A percentile compares a stretch with the other conserved stretches of the same genome.
Conservation (phyloP, 2,113 vertebrate genomes). For the Pangasianodon hypophthalmus region DNA sequence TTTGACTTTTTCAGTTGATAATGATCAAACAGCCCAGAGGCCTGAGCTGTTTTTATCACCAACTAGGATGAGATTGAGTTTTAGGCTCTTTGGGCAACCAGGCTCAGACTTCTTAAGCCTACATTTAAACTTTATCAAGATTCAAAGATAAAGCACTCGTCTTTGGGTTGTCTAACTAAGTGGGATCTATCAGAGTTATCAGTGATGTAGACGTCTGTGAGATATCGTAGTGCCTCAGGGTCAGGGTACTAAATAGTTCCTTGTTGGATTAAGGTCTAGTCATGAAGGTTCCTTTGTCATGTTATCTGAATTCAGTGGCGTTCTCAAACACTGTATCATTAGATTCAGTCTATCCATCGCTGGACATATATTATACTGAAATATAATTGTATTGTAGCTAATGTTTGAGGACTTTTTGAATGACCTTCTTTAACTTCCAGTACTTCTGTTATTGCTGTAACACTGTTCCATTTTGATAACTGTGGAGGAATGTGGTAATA, state of each 20-base stretch:
- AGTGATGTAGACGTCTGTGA: slow-evolving; percentile 9
- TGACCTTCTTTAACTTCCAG: neutral
- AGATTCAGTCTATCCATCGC: neutral
- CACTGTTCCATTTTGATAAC: neutral
- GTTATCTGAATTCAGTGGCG: neutral
- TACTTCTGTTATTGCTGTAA: neutral
- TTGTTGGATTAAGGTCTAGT: neutral
- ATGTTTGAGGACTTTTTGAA: neutral
- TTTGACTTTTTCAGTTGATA: neutral
- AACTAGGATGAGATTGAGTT: slow-evolving; percentile 22
- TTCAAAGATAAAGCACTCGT: slow-evolving; percentile 39
- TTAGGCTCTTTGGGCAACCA: slow-evolving; percentile 15
- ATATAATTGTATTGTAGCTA: neutral
- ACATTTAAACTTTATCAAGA: slow-evolving; percentile 19
- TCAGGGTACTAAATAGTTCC: slow-evolving; percentile 12
- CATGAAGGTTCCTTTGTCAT: neutral
- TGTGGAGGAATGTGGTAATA: slow-evolving; percentile 26
- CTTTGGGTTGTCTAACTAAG: slow-evolving; percentile 21
- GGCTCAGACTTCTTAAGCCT: neutral
- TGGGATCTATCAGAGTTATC: slow-evolving; percentile 2
- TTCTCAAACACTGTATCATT: neutral
- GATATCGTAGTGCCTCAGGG: neutral
- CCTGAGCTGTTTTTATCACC: slow-evolving; percentile 43
- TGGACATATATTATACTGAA: neutral
- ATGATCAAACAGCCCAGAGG: slow-evolving; percentile 38